Evolutionary conservation across 2,113 vertebrate genomes (phyloP).

Genomic region (Dromas ardeola): DNA sequence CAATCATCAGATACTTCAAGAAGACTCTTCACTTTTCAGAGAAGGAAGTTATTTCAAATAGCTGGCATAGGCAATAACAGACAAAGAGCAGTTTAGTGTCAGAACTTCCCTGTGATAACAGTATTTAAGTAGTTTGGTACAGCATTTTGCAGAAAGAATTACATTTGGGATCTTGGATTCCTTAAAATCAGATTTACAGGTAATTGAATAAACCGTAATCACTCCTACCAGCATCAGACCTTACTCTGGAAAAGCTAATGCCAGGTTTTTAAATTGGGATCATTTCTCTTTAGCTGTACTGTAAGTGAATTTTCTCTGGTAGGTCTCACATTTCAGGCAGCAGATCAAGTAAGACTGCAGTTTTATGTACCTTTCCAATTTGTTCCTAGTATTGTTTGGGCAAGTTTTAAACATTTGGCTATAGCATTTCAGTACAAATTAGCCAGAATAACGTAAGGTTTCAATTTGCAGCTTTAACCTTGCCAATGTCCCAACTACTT

Average conservation of each 20-base stretch:
- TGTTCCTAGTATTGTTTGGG: slow-evolving; percentile 32
- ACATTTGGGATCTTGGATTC: not conserved
- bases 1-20: not conserved
- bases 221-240: not conserved
- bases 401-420: slow-evolving; percentile 18
- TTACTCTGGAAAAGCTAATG: not conserved
- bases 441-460: slow-evolving; percentile 2
- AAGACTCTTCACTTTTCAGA: not conserved
- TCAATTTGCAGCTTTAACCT: slow-evolving; percentile 23
- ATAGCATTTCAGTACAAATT: slow-evolving; percentile 44
- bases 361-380: slow-evolving; percentile 53
- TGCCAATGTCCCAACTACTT: not conserved
- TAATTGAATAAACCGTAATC: slow-evolving; percentile 21
- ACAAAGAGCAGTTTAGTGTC: not conserved
- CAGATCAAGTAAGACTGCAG: slow-evolving; percentile 26
- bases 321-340: slow-evolving; percentile 39
- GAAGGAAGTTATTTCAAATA: not conserved
- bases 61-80: not conserved
- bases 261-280: slow-evolving; percentile 6
- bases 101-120: not conserved
- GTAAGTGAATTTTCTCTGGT: slow-evolving; percentile 6
- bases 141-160: not conserved
- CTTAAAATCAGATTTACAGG: slow-evolving; percentile 35
- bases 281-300: slow-evolving; percentile 16
- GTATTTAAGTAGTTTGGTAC: not conserved